A percentile compares a stretch with the other conserved stretches of the same genome.
Evolutionary conservation across 2,888 invertebrate genomes (phyloP).

Genomic region (Pomacea canaliculata): DNA sequence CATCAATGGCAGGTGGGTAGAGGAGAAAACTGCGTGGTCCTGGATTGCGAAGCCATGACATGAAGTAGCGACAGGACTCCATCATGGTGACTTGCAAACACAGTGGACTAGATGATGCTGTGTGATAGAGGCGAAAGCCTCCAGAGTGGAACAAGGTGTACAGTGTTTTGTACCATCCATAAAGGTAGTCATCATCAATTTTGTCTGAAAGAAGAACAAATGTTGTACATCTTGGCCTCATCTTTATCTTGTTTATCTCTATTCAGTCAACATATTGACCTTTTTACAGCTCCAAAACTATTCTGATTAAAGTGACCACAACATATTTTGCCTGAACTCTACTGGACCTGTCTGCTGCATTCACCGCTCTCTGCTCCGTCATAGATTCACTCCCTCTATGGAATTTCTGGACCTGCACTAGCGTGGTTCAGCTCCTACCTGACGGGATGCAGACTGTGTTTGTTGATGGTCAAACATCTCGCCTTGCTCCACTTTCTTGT

Average conservation of each 20-base stretch:
- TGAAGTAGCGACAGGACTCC: constrained; percentile 65
- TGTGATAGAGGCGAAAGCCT: constrained; percentile 62
- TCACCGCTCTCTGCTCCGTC: no score
- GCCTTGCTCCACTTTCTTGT: no score
- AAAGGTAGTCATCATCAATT: constrained; percentile 56
- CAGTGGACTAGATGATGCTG: constrained; percentile 57
- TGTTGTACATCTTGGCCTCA: background rate
- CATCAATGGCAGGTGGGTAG: constrained; percentile 59
- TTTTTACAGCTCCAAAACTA: no score
- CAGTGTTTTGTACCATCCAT: constrained; percentile 60
- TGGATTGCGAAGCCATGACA: constrained; percentile 61
- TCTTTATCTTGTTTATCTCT: background rate
- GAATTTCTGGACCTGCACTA: no score
- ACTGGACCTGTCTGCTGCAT: no score
- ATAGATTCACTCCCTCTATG: no score
- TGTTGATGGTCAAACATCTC: no score
- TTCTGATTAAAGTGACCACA: no score
- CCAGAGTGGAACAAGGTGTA: constrained; percentile 60
- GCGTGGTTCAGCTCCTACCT: no score
- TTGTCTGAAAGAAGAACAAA: constrained; percentile 44
- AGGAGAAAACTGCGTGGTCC: constrained; percentile 57
- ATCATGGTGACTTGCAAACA: constrained; percentile 68
- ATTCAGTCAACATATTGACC: no score
- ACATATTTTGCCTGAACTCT: no score
- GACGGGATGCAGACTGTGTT: no score